phyloP scores from a whole-genome alignment of 2,888 invertebrate species.

The Pocota personata region DNA sequence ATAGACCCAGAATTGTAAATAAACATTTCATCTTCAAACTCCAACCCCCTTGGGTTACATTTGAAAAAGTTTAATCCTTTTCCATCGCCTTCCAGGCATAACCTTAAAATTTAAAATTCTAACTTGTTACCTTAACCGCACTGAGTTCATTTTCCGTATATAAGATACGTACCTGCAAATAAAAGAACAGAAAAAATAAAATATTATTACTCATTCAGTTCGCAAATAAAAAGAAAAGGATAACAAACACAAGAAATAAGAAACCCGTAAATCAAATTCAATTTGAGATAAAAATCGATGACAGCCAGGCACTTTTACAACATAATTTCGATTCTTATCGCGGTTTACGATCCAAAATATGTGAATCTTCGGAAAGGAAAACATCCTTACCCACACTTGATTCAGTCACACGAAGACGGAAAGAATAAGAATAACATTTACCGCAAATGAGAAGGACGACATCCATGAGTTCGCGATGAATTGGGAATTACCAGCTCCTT shows the following conservation, averaged over 20 bases:
- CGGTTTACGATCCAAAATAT: conserved; percentile 8
- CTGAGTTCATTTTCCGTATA: not conserved
- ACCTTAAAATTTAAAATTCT: conserved; percentile 9
- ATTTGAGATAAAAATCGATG: conserved; percentile 51
- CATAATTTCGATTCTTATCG: conserved; percentile 27
- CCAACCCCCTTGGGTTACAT: not conserved
- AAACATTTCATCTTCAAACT: not conserved
- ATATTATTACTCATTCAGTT: conserved; percentile 1
- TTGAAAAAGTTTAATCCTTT: conserved; percentile 17
- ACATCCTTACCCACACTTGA: not conserved
- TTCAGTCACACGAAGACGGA: not conserved
- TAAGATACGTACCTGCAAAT: conserved; percentile 57
- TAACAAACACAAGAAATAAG: conserved; percentile 7
- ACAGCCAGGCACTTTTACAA: conserved; percentile 6
- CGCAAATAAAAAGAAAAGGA: conserved; percentile 9
- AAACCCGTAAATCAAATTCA: conserved; percentile 57
- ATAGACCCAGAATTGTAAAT: conserved; percentile 12
- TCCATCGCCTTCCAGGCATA: not conserved
- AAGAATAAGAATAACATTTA: not conserved
- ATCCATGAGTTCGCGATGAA: not conserved
- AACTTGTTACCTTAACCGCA: conserved; percentile 10
- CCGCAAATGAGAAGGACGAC: not conserved
- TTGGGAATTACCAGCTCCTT: not conserved
- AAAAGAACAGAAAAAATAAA: conserved; percentile 12
- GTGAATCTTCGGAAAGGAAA: not conserved